phyloP scores from a whole-genome alignment of 2,113 vertebrate species.

The Chroicocephalus ridibundus region DNA sequence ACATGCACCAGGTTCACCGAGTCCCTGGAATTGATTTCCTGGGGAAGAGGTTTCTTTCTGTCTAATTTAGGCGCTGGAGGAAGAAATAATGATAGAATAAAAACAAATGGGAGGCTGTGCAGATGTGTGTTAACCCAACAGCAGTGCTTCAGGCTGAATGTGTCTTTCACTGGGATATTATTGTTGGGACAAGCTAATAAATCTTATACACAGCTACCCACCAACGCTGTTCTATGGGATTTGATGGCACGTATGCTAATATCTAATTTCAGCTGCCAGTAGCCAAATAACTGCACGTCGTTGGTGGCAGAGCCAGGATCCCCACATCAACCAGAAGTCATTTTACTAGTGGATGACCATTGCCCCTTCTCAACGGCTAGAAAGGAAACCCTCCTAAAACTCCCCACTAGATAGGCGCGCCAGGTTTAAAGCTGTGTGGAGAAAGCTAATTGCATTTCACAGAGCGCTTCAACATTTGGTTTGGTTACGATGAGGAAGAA shows the following conservation, averaged over 20 bases:
- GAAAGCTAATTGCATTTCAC: not conserved
- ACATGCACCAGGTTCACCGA: not conserved
- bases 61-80: not conserved
- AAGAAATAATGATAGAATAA: not conserved
- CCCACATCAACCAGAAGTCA: not conserved
- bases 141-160: not conserved
- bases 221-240: not conserved
- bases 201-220: not conserved
- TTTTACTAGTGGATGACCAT: not conserved
- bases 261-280: not conserved
- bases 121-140: not conserved
- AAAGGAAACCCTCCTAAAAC: not conserved
- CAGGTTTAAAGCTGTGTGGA: not conserved
- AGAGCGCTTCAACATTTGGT: fast-evolving
- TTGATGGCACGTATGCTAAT: not conserved
- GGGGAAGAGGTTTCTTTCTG: not conserved
- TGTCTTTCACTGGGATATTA: not conserved
- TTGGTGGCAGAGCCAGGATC: not conserved
- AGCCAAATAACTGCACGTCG: not conserved
- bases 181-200: not conserved
- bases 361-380: not conserved
- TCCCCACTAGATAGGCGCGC: not conserved
- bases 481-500: not conserved
- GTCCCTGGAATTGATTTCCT: not conserved
- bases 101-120: not conserved